Conservation (phyloP, 2,888 invertebrate species). For the Caenorhabditis afra region DNA sequence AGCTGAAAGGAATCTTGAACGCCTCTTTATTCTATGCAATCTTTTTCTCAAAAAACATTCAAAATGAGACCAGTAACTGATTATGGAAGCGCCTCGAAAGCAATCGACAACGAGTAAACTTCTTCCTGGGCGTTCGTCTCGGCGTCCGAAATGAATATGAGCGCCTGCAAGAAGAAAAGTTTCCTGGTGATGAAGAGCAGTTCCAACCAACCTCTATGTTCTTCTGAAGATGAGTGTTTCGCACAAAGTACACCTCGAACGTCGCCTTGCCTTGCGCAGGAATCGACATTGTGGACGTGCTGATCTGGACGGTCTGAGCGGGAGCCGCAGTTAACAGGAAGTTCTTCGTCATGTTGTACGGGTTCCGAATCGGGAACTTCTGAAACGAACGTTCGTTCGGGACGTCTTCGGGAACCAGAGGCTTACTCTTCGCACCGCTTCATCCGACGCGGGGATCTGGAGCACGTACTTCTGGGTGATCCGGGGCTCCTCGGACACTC, state of each 20-base stretch:
- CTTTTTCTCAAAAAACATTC: no score
- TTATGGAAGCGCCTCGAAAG: constrained; percentile 36
- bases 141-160: constrained; percentile 59
- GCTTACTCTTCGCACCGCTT: constrained; percentile 21
- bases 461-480: constrained; percentile 48
- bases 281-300: constrained; percentile 35
- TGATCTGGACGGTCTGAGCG: constrained; percentile 54
- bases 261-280: constrained; percentile 36
- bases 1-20: no score
- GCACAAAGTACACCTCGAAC: constrained; percentile 51
- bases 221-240: constrained; percentile 55
- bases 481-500: constrained; percentile 35
- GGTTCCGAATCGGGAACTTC: constrained; percentile 59
- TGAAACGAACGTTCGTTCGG: constrained; percentile 20
- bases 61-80: no score
- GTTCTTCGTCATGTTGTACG: constrained; percentile 56
- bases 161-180: constrained; percentile 41
- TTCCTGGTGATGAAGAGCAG: no score
- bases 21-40: no score
- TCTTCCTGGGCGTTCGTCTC: constrained; percentile 62
- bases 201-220: constrained; percentile 63
- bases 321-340: constrained; percentile 58
- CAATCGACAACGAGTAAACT: constrained; percentile 52
- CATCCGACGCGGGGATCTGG: constrained; percentile 39
- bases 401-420: not conserved